Conservation (phyloP, 2,888 invertebrate genomes). For the Neoaliturus tenellus region DNA sequence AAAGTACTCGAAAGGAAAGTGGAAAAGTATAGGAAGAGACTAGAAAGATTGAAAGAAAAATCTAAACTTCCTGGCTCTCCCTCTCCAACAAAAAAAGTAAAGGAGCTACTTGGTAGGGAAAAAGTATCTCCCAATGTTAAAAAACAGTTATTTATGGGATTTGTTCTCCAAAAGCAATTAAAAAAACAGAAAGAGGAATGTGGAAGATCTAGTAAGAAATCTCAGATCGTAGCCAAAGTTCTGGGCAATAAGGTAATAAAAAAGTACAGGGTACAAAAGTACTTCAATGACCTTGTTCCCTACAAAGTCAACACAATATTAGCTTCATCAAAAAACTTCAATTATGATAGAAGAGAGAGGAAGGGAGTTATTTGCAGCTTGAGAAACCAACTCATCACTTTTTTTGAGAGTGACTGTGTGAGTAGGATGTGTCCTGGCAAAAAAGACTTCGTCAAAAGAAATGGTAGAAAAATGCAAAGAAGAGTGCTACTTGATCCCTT, state of each 20-base stretch:
- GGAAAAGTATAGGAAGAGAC: too few species aligned
- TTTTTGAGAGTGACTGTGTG: background rate
- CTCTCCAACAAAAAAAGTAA: constrained; percentile 1
- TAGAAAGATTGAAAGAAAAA: too few species aligned
- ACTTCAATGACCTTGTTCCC: too few species aligned
- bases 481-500: too few species aligned
- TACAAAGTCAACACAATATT: too few species aligned
- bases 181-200: background rate
- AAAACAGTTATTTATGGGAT: constrained; percentile 2
- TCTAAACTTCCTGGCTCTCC: background rate
- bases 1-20: too few species aligned
- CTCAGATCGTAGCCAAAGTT: background rate
- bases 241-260: background rate
- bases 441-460: too few species aligned
- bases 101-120: background rate
- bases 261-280: background rate
- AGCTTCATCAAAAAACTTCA: too few species aligned
- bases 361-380: too few species aligned
- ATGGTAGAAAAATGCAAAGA: too few species aligned
- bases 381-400: background rate
- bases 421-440: background rate
- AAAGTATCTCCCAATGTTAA: background rate
- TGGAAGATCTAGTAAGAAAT: background rate
- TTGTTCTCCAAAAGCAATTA: background rate
- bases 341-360: too few species aligned